These are phyloP conservation scores for Aegotheles bennettii DNA, from an alignment of 2,113 vertebrate species.

Conservation along the genomic window DNA sequence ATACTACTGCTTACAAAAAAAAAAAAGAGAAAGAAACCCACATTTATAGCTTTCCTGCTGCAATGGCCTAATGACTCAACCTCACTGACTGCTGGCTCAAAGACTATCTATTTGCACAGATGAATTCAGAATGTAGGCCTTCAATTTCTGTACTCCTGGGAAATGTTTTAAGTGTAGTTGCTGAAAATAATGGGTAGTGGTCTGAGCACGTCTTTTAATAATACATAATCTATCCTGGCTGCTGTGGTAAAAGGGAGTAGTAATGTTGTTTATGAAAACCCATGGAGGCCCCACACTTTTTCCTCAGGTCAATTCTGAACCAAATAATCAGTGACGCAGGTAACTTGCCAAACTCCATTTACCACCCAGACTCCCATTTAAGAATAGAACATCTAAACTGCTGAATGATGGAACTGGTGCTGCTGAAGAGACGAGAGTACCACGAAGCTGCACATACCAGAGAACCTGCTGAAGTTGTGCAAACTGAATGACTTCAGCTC, in stretches of 20 bases:
- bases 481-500: not conserved
- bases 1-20: not conserved
- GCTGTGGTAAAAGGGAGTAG: not conserved
- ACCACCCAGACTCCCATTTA: not conserved
- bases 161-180: not conserved
- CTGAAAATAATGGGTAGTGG: slow-evolving; percentile 7
- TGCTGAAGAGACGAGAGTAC: not conserved
- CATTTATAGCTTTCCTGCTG: not conserved
- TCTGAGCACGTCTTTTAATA: not conserved
- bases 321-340: not conserved
- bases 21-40: not conserved
- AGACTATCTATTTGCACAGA: not conserved
- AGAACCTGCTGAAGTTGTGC: not conserved
- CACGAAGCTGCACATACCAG: not conserved
- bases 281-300: not conserved
- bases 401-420: not conserved
- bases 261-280: not conserved
- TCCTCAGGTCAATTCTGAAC: not conserved
- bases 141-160: not conserved
- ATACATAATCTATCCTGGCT: not conserved
- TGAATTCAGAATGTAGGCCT: not conserved
- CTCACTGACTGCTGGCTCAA: not conserved
- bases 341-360: not conserved
- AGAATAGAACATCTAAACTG: not conserved
- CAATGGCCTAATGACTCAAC: not conserved